Conservation (phyloP, 2,888 invertebrate genomes). For the Dendrolimus pini region DNA sequence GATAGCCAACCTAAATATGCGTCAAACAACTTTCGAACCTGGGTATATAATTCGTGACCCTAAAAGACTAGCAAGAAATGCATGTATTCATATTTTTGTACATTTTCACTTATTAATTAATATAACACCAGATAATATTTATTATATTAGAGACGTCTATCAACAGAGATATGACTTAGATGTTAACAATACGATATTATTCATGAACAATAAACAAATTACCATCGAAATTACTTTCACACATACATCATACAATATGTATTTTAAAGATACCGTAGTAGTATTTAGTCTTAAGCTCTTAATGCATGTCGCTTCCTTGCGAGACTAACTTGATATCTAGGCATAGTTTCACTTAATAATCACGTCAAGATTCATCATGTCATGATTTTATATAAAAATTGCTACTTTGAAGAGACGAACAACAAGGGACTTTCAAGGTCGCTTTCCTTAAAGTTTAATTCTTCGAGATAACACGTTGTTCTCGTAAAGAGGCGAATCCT, state of each 20-base stretch:
- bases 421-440: too few species aligned
- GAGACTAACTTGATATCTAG: too few species aligned
- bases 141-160: constrained; percentile 56
- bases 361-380: too few species aligned
- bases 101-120: constrained; percentile 68
- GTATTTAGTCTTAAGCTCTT: too few species aligned
- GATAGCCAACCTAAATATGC: constrained; percentile 34
- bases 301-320: too few species aligned
- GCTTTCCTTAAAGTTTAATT: too few species aligned
- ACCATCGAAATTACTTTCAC: neutral
- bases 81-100: constrained; percentile 68
- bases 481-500: too few species aligned
- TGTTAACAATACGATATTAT: constrained; percentile 45
- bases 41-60: constrained; percentile 54
- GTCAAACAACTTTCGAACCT: constrained; percentile 34
- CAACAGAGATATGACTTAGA: constrained; percentile 71
- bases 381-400: too few species aligned
- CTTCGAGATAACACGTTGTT: too few species aligned
- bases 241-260: neutral
- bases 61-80: constrained; percentile 74
- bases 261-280: neutral
- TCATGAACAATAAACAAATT: neutral
- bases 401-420: too few species aligned
- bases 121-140: constrained; percentile 62
- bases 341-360: too few species aligned